Evolutionary conservation across 2,797 vertebrate species (phyloP).

Genomic region (Cossypha heuglini): DNA sequence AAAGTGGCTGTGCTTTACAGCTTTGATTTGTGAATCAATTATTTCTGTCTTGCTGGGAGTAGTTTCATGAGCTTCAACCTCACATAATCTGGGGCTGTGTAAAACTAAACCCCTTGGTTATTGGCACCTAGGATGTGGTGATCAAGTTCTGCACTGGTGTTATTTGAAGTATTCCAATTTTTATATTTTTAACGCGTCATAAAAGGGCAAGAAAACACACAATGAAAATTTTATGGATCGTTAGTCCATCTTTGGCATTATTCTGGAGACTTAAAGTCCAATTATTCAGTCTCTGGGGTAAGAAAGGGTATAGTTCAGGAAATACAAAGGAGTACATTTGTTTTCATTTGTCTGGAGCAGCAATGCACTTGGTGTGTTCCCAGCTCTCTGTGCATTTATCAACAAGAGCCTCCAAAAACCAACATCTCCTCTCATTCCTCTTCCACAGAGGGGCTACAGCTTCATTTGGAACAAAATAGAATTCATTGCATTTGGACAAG

Average conservation of each 20-base stretch:
- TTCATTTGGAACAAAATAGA: neutral
- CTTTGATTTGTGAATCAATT: constrained; percentile 29
- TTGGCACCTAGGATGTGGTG: neutral
- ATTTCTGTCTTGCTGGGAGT: neutral
- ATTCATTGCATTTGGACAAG: neutral
- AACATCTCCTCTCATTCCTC: neutral
- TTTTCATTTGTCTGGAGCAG: constrained; percentile 30
- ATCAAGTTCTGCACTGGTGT: neutral
- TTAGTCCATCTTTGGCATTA: neutral
- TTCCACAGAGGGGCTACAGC: neutral
- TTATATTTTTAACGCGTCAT: neutral
- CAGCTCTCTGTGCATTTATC: constrained; percentile 3
- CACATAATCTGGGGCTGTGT: neutral
- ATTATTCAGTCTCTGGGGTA: neutral
- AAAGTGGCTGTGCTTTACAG: neutral
- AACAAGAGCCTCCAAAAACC: neutral
- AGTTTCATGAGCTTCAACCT: neutral
- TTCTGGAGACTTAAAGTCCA: neutral
- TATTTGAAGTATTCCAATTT: neutral
- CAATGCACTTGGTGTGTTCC: neutral
- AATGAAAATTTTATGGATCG: neutral
- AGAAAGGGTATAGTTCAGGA: neutral
- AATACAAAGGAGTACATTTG: neutral
- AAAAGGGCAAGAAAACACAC: neutral
- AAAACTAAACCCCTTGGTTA: neutral